A percentile compares a stretch with the other conserved stretches of the same genome.
Conservation (phyloP, 2,113 vertebrate genomes). For the Hypanus sabinus region DNA sequence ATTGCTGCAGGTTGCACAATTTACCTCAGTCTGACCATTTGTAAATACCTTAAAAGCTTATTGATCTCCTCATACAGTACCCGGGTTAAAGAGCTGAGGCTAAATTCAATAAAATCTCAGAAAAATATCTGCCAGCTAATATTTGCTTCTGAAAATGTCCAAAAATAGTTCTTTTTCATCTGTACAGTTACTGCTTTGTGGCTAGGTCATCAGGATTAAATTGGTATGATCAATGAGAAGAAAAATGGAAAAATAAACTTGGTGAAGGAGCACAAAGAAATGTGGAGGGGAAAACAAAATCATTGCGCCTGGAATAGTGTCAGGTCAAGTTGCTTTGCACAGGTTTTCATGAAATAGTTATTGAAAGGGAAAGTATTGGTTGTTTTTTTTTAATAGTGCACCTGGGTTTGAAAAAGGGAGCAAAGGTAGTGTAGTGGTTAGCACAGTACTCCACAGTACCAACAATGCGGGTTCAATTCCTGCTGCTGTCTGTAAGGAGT, state of each 20-base stretch:
- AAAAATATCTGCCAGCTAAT: background rate
- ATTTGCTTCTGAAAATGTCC: background rate
- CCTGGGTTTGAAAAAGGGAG: background rate
- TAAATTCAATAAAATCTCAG: background rate
- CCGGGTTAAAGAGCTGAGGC: background rate
- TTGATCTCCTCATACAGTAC: background rate
- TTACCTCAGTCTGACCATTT: slow-evolving; percentile 32
- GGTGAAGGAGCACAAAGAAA: background rate
- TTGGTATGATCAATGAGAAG: background rate
- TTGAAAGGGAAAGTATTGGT: background rate
- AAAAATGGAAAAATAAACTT: background rate
- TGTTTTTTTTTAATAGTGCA: background rate
- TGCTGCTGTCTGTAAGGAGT: too few relatives aligned
- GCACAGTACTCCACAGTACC: too few relatives aligned
- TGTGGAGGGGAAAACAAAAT: background rate
- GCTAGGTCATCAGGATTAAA: background rate
- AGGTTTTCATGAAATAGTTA: background rate
- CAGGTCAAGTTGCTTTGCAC: background rate
- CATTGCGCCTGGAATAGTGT: background rate
- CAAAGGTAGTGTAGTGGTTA: background rate
- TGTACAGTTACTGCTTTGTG: background rate
- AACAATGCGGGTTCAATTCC: too few relatives aligned
- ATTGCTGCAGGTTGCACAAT: slow-evolving; percentile 34
- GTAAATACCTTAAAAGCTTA: background rate
- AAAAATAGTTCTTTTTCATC: background rate